These are phyloP conservation scores for Quadroppia sp. DNA, from an alignment of 2,888 invertebrate species.

Conservation along the genomic window DNA sequence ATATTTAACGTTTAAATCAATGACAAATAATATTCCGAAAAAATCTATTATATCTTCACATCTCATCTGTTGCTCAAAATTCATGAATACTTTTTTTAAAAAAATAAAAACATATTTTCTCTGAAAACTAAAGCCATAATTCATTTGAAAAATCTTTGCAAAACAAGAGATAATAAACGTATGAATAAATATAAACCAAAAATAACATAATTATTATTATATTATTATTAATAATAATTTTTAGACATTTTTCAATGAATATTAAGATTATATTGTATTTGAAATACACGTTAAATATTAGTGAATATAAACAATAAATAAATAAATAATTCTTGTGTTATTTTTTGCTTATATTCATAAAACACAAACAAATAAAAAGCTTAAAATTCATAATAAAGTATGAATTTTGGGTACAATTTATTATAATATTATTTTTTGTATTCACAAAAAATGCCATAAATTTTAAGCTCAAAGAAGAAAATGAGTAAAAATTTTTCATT, in stretches of 20 bases:
- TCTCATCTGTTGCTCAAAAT: too few relatives aligned
- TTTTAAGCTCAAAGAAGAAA: not conserved
- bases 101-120: too few relatives aligned
- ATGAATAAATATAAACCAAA: not conserved
- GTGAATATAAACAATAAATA: not conserved
- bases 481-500: not conserved
- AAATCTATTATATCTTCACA: too few relatives aligned
- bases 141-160: too few relatives aligned
- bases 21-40: too few relatives aligned
- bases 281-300: not conserved
- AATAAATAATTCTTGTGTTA: not conserved
- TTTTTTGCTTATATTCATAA: not conserved
- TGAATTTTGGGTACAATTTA: not conserved
- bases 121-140: too few relatives aligned
- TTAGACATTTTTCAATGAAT: slow-evolving; percentile 3
- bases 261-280: not conserved
- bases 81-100: too few relatives aligned
- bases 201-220: not conserved
- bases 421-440: not conserved
- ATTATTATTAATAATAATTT: not conserved
- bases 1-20: too few relatives aligned
- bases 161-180: not conserved
- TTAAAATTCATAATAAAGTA: not conserved
- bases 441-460: slow-evolving; percentile 2
- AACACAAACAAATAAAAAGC: too few relatives aligned